Evolutionary conservation across 2,797 vertebrate genomes (phyloP).

Genomic region (Fistularia tabacaria): DNA sequence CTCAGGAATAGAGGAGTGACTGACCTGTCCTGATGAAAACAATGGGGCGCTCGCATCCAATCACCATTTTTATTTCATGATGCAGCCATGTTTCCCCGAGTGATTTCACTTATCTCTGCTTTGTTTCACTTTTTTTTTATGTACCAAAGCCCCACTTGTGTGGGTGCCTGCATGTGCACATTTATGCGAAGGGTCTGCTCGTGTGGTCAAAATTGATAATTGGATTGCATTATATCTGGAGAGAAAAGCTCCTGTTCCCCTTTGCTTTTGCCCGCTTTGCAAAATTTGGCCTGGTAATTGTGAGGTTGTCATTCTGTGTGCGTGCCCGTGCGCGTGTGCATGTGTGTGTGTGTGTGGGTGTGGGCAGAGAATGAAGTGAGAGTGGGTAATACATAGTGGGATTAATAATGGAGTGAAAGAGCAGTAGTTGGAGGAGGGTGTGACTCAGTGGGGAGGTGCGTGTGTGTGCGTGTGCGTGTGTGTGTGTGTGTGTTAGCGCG

Average conservation of each 20-base stretch:
- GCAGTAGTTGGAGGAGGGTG: constrained; percentile 29
- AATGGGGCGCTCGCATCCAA: no score
- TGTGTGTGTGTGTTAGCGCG: constrained; percentile 1
- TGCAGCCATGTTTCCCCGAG: no score
- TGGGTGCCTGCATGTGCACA: constrained; percentile 1
- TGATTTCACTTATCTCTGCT: no score
- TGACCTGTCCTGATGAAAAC: no score
- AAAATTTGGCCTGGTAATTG: constrained; percentile 24
- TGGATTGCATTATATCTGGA: not conserved
- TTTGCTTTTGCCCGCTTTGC: constrained; percentile 25
- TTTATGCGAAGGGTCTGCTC: not conserved
- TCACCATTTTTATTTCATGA: no score
- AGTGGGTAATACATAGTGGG: constrained; percentile 19
- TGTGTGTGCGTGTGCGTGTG: not conserved
- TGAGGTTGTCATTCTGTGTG: constrained; percentile 12
- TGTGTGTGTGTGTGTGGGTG: not conserved
- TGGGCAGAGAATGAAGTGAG: constrained; percentile 25
- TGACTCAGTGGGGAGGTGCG: constrained; percentile 20
- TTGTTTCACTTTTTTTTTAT: constrained; percentile 24
- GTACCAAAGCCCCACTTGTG: constrained; percentile 11
- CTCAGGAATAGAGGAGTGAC: no score
- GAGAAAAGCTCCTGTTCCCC: constrained; percentile 13
- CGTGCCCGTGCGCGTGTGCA: not conserved
- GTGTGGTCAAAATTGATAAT: no score
- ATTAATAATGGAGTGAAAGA: constrained; percentile 63